phyloP scores from a whole-genome alignment of 2,113 vertebrate genomes.

The Oryzias javanicus region DNA sequence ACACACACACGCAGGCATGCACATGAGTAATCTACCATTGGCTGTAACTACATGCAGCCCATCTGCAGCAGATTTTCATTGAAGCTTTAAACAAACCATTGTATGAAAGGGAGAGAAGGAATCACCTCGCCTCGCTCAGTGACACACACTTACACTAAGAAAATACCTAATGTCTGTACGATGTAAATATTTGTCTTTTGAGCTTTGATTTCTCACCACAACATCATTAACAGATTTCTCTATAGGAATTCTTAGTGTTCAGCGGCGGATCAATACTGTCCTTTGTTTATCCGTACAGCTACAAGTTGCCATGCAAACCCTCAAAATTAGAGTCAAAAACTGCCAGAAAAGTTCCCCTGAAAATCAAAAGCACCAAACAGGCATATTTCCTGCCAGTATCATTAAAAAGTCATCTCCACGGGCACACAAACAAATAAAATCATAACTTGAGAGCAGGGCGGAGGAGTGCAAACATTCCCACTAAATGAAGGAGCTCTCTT shows the following conservation, averaged over 20 bases:
- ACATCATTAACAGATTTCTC: slow-evolving; percentile 28
- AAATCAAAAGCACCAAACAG: no score
- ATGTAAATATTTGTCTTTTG: slow-evolving; percentile 4
- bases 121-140: neutral
- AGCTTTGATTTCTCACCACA: slow-evolving; percentile 34
- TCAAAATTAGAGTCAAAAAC: slow-evolving; percentile 28
- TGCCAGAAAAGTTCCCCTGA: no score
- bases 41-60: slow-evolving; percentile 28
- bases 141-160: neutral
- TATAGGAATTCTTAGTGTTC: slow-evolving; percentile 14
- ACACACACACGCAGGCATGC: slow-evolving; percentile 3
- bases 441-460: slow-evolving; percentile 45
- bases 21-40: slow-evolving; percentile 40
- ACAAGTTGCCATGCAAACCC: slow-evolving; percentile 44
- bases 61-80: slow-evolving; percentile 41
- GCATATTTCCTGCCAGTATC: slow-evolving; percentile 52
- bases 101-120: slow-evolving; percentile 17
- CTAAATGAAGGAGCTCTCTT: slow-evolving; percentile 47
- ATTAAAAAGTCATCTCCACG: slow-evolving; percentile 63
- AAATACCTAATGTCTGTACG: neutral
- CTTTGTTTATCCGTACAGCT: slow-evolving; percentile 53
- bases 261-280: slow-evolving; percentile 18
- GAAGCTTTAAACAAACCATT: slow-evolving; percentile 14
- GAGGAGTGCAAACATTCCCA: slow-evolving; percentile 30
- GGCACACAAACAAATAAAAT: slow-evolving; percentile 57